These are phyloP conservation scores for Archips xylosteana DNA, from an alignment of 2,888 invertebrate genomes.

Conservation along the genomic window DNA sequence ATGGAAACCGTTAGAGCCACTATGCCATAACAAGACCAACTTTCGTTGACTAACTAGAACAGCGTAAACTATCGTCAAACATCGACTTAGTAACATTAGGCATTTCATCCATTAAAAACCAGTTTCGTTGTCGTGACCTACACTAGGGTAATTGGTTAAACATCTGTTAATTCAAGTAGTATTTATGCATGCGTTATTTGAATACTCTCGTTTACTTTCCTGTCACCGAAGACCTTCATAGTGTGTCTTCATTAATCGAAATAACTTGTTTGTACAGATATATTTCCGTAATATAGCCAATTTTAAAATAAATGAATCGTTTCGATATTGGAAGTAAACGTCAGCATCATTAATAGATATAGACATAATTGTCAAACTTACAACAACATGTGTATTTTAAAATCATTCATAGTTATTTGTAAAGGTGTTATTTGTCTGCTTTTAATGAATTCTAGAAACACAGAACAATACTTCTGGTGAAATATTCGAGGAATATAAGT, in stretches of 20 bases:
- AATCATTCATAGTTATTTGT: background rate
- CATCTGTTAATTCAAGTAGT: constrained; percentile 21
- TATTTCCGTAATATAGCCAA: background rate
- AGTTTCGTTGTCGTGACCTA: constrained; percentile 27
- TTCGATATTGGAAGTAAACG: background rate
- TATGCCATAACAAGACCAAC: constrained; percentile 50
- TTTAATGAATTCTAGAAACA: background rate
- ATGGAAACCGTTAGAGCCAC: constrained; percentile 52
- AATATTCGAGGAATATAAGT: no score
- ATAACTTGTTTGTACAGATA: background rate
- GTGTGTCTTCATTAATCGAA: background rate
- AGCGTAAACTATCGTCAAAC: constrained; percentile 36
- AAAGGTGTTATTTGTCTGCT: background rate
- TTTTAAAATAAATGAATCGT: background rate
- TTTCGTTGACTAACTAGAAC: constrained; percentile 55
- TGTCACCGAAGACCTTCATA: background rate
- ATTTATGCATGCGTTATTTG: constrained; percentile 17
- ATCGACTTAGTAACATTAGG: constrained; percentile 25
- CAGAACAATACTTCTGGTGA: background rate
- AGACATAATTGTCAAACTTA: constrained; percentile 3
- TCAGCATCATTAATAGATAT: constrained; percentile 3
- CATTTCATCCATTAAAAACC: constrained; percentile 15
- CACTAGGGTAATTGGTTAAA: constrained; percentile 29
- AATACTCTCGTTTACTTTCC: constrained; percentile 23
- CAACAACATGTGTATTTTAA: background rate